Base-by-base conservation (phyloP, 53 echinoderm and acorn worm species). In the Stichopus horrens region DNA sequence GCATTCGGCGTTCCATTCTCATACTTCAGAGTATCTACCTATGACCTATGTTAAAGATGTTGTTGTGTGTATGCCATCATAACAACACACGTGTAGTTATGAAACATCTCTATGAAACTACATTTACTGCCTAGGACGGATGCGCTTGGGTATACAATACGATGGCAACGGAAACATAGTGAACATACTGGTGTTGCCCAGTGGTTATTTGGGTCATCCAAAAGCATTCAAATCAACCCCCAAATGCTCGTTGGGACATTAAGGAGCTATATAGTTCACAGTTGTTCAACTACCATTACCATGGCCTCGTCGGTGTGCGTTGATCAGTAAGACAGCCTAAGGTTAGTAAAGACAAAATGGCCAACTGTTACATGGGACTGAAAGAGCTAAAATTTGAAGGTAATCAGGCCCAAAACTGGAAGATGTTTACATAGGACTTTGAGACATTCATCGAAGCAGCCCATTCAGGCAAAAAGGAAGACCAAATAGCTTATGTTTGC, bases 381-480 rank as follows among this genome's bases (percentile, higher is more conserved):
- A 77, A 52, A 77, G 77, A 51, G 52, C 8, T 77, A 7, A 52
- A 77, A 77, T 23, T 77, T 76, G 53, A 77, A 6, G 77, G 77
- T 11, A 77, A 77, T 11, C 77, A 77, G 53, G 77, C 77, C 77
- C 77, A 53, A 8, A 77, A 77, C 52, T 77, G 8, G 77, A 77
- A 77, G 11, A 53, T 0, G 8, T 51, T 52, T 16, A 77, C 16
- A 9, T 53, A 77, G 54, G 77, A 77, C 77, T 77, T 37, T 52
- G 74, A 76, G 52, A 76, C 10, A 21, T 76, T 76, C 21, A 2
- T n/a, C 11, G 76, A 76, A 5, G 76, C 76, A 5, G 76, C 76
- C 5, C 76, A 76, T 22, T 76, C 76, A 21, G 19, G 22, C 10
- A 76, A 76, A 76, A 76, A 4, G 23, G 77, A 77, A 1, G 52